Evolutionary conservation across 2,888 invertebrate species (phyloP).

Genomic region (Caenorhabditis panamensis): DNA sequence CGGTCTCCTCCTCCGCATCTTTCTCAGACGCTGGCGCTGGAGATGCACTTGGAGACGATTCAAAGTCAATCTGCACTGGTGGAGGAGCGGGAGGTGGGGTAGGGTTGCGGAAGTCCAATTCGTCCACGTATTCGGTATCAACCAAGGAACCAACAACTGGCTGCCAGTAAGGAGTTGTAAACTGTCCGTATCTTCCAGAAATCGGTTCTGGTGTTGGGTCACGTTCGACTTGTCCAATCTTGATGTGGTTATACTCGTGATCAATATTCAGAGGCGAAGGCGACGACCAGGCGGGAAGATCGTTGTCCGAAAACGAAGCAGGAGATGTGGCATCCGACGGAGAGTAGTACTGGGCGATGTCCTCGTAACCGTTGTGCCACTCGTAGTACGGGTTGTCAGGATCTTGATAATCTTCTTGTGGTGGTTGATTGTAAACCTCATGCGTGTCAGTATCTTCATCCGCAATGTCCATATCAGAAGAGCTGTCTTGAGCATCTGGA

Average conservation of each 20-base stretch:
- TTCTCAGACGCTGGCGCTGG: conserved; percentile 7
- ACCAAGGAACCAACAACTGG: not conserved
- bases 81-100: not conserved
- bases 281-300: not conserved
- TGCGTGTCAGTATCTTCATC: not conserved
- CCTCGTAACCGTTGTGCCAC: not conserved
- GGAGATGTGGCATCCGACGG: not conserved
- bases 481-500: not conserved
- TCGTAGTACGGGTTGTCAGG: not conserved
- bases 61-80: not conserved
- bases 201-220: not conserved
- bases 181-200: not conserved
- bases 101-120: not conserved
- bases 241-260: not conserved
- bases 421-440: not conserved
- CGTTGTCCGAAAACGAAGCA: no score
- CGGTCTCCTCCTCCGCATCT: not conserved
- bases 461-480: conserved; percentile 2
- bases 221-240: not conserved
- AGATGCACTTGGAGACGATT: not conserved
- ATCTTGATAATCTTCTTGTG: no score
- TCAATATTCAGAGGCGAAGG: not conserved
- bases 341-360: conserved; percentile 1
- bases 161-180: not conserved
- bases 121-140: not conserved